Conservation (phyloP, 30 jellyfish, hydroid and myxozoan species). For the Hydra vulgaris region DNA sequence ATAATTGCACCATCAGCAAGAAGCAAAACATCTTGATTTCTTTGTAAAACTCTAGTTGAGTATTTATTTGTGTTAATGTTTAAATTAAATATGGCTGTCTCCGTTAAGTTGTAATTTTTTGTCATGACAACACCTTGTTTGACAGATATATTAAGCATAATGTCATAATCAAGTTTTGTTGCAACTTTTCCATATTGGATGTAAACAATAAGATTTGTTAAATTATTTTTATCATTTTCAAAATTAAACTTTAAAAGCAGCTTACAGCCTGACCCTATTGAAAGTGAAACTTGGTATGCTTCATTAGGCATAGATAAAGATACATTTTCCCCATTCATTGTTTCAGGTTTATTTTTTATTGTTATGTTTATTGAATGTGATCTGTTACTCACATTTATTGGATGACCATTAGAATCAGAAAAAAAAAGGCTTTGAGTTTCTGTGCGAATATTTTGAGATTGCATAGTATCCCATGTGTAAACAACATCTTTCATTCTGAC, state of each 20-base stretch:
- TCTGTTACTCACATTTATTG: background rate
- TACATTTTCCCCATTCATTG: background rate
- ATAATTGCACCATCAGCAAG: conserved; percentile 42
- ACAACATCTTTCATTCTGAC: background rate
- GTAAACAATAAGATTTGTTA: conserved; percentile 41
- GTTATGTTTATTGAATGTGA: background rate
- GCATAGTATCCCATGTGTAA: background rate
- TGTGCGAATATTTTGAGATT: background rate
- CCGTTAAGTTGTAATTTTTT: background rate
- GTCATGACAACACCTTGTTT: background rate
- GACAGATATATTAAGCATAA: conserved; percentile 5
- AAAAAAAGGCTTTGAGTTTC: background rate
- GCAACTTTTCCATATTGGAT: conserved; percentile 71
- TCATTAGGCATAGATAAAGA: conserved; percentile 16
- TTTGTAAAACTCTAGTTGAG: conserved; percentile 12
- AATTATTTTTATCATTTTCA: conserved; percentile 26
- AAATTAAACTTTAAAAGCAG: conserved; percentile 5
- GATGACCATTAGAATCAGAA: background rate
- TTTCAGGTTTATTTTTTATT: conserved; percentile 6
- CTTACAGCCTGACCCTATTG: background rate
- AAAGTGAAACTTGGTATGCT: background rate
- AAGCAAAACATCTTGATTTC: conserved; percentile 36
- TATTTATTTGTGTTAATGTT: background rate
- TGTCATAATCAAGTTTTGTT: conserved; percentile 39
- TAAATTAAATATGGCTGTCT: too few relatives aligned